Evolutionary conservation across 1,140 invertebrate species (phyloP).

Genomic region (Lysiphlebus fabarum): DNA sequence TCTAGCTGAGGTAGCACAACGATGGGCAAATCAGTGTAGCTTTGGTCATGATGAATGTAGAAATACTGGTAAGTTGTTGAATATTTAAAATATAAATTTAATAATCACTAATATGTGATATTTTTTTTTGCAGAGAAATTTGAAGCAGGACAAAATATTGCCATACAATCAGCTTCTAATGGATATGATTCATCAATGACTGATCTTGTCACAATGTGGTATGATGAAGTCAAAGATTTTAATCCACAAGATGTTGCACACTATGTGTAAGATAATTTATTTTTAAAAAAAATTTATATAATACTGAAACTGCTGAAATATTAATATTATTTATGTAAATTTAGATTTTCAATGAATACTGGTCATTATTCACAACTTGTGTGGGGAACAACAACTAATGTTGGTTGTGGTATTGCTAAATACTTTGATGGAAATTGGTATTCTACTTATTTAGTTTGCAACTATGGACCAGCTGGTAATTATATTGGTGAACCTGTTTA

Average conservation of each 20-base stretch:
- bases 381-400: constrained; percentile 42
- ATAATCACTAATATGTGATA: too few species aligned
- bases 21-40: constrained; percentile 62
- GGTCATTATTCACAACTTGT: constrained; percentile 32
- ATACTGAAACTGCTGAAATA: too few species aligned
- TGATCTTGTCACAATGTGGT: constrained; percentile 9
- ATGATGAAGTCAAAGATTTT: constrained; percentile 15
- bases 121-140: not conserved
- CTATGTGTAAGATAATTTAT: too few species aligned
- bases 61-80: constrained; percentile 48
- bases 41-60: constrained; percentile 56
- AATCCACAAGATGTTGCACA: too few species aligned
- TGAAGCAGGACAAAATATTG: constrained; percentile 12
- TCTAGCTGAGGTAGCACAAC: constrained; percentile 58
- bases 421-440: constrained; percentile 24
- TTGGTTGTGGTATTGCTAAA: constrained; percentile 41
- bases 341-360: not conserved
- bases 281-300: too few species aligned
- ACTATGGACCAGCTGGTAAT: constrained; percentile 54
- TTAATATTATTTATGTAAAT: too few species aligned
- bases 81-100: not conserved
- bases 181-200: not conserved
- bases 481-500: constrained; percentile 21
- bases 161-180: too few species aligned
- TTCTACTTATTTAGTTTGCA: constrained; percentile 38